A percentile compares a stretch with the other conserved stretches of the same genome.
Evolutionary conservation across 2,888 invertebrate species (phyloP).

Genomic region (Idaea dimidiata): DNA sequence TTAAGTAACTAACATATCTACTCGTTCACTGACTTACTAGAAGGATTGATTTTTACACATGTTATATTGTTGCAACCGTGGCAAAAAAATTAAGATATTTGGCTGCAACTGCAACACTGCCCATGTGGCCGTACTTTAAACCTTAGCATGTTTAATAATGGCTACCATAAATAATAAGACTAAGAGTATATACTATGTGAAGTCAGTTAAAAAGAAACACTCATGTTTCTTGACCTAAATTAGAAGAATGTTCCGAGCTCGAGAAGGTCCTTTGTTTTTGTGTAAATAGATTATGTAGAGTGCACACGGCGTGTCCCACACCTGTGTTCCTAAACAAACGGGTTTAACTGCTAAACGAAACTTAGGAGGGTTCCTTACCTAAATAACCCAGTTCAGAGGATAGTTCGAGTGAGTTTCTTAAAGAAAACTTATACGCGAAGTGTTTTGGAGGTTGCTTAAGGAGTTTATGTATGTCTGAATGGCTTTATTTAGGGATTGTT

Average conservation of each 20-base stretch:
- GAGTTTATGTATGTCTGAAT: too few relatives aligned
- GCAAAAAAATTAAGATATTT: too few relatives aligned
- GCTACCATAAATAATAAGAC: too few relatives aligned
- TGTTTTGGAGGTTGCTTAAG: not conserved
- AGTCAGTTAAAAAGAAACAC: not conserved
- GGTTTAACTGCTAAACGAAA: slow-evolving; percentile 19
- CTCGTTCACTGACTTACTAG: too few relatives aligned
- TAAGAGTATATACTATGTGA: not conserved
- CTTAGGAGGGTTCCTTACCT: not conserved
- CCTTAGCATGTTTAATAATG: too few relatives aligned
- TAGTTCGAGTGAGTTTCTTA: not conserved
- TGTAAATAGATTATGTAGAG: slow-evolving; percentile 67
- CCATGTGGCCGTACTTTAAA: too few relatives aligned
- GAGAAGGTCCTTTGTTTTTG: slow-evolving; percentile 49
- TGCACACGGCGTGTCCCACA: slow-evolving; percentile 50
- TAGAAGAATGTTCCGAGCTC: not conserved
- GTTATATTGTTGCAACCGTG: too few relatives aligned
- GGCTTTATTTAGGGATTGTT: too few relatives aligned
- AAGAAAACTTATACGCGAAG: not conserved
- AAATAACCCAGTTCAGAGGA: not conserved
- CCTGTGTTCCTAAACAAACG: slow-evolving; percentile 44
- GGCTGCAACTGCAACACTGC: too few relatives aligned
- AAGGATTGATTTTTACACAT: too few relatives aligned
- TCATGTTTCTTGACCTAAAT: not conserved
- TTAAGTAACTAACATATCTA: too few relatives aligned